A percentile compares a stretch with the other conserved stretches of the same genome.
Conservation (phyloP, 2,113 vertebrate genomes). For the Octodon degus region DNA sequence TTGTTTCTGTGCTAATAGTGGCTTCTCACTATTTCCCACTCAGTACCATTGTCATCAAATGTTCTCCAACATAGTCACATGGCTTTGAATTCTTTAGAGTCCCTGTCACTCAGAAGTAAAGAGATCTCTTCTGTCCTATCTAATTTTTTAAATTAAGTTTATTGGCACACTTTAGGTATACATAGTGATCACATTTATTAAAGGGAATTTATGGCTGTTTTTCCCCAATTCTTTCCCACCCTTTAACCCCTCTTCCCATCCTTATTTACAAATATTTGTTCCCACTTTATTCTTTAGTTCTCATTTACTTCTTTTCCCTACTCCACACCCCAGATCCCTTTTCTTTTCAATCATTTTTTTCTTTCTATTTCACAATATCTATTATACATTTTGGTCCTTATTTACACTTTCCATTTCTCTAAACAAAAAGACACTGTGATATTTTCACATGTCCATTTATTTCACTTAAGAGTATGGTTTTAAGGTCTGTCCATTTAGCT, state of each 20-base stretch:
- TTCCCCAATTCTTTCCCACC: not conserved
- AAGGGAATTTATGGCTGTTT: not conserved
- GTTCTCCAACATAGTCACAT: not conserved
- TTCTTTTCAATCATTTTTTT: not conserved
- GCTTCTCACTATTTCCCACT: not conserved
- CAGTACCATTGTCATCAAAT: not conserved
- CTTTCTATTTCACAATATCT: not conserved
- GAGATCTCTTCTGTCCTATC: not conserved
- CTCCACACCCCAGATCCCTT: not conserved
- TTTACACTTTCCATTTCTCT: too few species aligned
- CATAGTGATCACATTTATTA: too few species aligned
- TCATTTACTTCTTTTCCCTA: not conserved
- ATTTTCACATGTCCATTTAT: too few species aligned
- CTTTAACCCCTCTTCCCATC: not conserved
- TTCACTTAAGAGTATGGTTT: too few species aligned
- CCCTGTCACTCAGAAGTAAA: not conserved
- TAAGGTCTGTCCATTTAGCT: too few species aligned
- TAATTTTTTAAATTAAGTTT: not conserved
- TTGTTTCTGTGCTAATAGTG: not conserved
- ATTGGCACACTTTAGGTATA: too few species aligned
- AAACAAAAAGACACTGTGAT: too few species aligned
- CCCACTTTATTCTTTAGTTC: not conserved
- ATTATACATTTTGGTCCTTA: not conserved
- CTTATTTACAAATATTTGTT: not conserved
- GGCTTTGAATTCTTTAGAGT: not conserved